Conservation (phyloP, 2,113 vertebrate species). For the Pygoscelis adeliae region DNA sequence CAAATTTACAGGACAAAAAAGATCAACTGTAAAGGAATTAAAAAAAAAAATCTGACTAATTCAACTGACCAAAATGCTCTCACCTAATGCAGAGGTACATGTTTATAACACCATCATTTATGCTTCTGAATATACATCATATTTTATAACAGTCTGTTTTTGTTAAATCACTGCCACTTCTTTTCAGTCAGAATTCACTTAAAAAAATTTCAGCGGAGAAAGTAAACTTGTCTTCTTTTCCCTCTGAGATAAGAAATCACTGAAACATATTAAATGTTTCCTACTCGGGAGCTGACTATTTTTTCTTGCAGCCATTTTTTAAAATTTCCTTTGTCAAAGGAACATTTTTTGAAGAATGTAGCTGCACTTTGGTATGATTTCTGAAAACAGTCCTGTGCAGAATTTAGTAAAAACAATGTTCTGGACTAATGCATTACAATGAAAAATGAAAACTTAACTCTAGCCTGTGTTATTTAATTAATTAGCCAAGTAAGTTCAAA, state of each 20-base stretch:
- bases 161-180: slow-evolving; percentile 70
- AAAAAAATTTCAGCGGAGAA: slow-evolving; percentile 68
- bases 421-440: slow-evolving; percentile 51
- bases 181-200: slow-evolving; percentile 43
- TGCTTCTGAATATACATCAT: slow-evolving; percentile 67
- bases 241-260: slow-evolving; percentile 61
- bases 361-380: slow-evolving; percentile 28
- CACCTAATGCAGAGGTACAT: slow-evolving; percentile 37
- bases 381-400: slow-evolving; percentile 37
- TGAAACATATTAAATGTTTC: slow-evolving; percentile 59
- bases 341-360: not conserved
- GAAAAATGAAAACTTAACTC: slow-evolving; percentile 54
- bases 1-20: slow-evolving; percentile 63
- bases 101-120: slow-evolving; percentile 64
- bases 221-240: slow-evolving; percentile 61
- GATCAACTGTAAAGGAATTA: slow-evolving; percentile 47
- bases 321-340: slow-evolving; percentile 1
- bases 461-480: slow-evolving; percentile 47
- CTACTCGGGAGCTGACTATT: slow-evolving; percentile 33
- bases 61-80: slow-evolving; percentile 68
- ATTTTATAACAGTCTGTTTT: slow-evolving; percentile 72
- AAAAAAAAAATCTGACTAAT: slow-evolving; percentile 54
- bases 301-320: slow-evolving; percentile 24
- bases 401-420: slow-evolving; percentile 30
- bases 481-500: slow-evolving; percentile 54